phyloP scores from a whole-genome alignment of 2,113 vertebrate genomes.

The Poecile atricapillus region DNA sequence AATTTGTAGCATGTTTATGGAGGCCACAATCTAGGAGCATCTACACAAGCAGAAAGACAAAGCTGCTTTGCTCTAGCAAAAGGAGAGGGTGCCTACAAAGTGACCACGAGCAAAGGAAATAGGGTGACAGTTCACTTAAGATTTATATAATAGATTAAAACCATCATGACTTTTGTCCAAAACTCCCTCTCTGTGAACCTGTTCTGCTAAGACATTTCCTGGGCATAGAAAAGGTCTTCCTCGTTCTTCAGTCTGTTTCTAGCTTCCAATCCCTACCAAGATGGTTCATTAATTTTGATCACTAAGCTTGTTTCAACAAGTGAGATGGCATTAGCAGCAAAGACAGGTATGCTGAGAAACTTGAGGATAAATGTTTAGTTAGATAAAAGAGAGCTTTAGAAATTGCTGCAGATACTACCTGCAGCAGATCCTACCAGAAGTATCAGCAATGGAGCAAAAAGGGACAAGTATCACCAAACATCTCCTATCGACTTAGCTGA shows the following conservation, averaged over 20 bases:
- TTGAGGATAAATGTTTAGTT: neutral
- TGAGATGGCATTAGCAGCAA: neutral
- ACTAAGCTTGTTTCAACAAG: slow-evolving; percentile 45
- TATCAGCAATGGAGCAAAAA: neutral
- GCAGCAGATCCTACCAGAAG: neutral
- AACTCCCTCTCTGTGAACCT: neutral
- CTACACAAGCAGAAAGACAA: neutral
- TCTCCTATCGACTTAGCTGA: neutral
- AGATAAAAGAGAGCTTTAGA: neutral
- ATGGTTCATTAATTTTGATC: slow-evolving; percentile 41
- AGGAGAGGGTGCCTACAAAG: neutral
- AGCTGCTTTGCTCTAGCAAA: neutral
- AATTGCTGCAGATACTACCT: neutral
- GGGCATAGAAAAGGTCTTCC: neutral
- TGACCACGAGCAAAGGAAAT: neutral
- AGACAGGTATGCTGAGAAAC: neutral
- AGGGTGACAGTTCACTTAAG: neutral
- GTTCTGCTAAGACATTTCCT: neutral
- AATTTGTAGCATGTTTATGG: neutral
- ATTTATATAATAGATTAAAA: neutral
- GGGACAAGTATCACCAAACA: neutral
- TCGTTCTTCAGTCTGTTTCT: neutral
- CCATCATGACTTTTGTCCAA: neutral
- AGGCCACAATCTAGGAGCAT: neutral
- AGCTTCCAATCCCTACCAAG: neutral